Base-by-base conservation (phyloP, 2,888 invertebrate species). In the Lepeophtheirus nordmannii region DNA sequence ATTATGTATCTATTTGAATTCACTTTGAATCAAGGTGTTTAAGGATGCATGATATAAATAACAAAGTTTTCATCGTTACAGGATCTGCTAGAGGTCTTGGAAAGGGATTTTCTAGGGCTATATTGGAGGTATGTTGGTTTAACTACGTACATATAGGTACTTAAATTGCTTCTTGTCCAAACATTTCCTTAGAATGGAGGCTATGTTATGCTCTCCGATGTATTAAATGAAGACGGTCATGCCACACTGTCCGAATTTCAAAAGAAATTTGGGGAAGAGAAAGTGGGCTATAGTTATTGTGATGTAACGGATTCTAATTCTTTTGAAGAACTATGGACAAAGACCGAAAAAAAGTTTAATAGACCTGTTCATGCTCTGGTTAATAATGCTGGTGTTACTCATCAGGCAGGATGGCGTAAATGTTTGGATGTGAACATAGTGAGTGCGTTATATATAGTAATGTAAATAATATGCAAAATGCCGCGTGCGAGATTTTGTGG, bases 401-500 rank as follows among this genome's bases (percentile, higher is more conserved):
- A 60, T 38, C 30, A 60, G 10, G 60, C 37, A 1, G 60, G 60
- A 20, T 60, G 60, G 60, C 22, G 39, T 11, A 60, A 60, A 60
- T 60, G 60, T 30, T 37, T 60, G 12, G 60, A 60, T 30, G 39
- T 60, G 11, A 60, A 60, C 22, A 30, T 60, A 12, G 53, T 46
- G 17, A 46, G 53, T 14, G 1, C 2, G 8, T 17, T 46, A 5
- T 46, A 46, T 46, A 17, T 46, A 2, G 8, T 46, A 17, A 5
- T 8, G 14, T 41, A 14, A 14, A 41, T 41, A 11, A 14, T n/a
- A n/a, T n/a, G n/a, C n/a, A n/a, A n/a, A n/a, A n/a, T n/a, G n/a
- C n/a, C n/a, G n/a, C n/a, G n/a, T n/a, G n/a, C n/a, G n/a, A n/a
- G n/a, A n/a, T n/a, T n/a, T n/a, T n/a, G n/a, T n/a, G n/a, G n/a